Evolutionary conservation across 1,140 invertebrate genomes (phyloP).

Genomic region (Drosophila mojavensis): DNA sequence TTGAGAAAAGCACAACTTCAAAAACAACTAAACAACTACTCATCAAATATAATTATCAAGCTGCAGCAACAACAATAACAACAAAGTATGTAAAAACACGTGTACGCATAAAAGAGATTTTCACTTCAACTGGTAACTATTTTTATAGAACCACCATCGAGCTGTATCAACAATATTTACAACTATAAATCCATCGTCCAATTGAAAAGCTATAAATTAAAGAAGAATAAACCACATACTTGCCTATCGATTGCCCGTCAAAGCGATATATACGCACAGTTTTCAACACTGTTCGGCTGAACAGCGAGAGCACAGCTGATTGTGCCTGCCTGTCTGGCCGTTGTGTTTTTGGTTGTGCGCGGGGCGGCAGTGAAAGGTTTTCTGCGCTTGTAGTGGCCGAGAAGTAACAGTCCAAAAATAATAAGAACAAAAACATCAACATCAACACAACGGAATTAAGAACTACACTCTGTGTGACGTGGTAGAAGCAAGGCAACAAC

Average conservation of each 20-base stretch:
- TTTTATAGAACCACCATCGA: slow-evolving; percentile 56
- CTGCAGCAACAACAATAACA: slow-evolving; percentile 10
- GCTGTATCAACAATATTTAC: slow-evolving; percentile 20
- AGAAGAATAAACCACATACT: slow-evolving; percentile 6
- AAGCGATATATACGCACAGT: slow-evolving; percentile 46
- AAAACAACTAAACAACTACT: slow-evolving; percentile 12
- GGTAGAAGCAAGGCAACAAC: slow-evolving; percentile 46
- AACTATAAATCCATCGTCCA: slow-evolving; percentile 34
- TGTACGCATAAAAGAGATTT: slow-evolving; percentile 41
- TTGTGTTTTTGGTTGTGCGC: slow-evolving; percentile 40
- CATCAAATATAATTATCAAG: slow-evolving; percentile 12
- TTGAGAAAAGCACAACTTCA: slow-evolving; percentile 43
- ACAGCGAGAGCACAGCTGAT: slow-evolving; percentile 64
- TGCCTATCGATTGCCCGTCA: slow-evolving; percentile 60
- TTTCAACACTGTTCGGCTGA: slow-evolving; percentile 63
- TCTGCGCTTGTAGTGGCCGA: slow-evolving; percentile 20
- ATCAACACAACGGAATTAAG: slow-evolving; percentile 13
- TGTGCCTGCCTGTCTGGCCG: slow-evolving; percentile 42
- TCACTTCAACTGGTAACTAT: slow-evolving; percentile 56
- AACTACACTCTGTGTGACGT: slow-evolving; percentile 59
- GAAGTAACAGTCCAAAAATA: slow-evolving; percentile 38
- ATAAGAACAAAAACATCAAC: slow-evolving; percentile 22
- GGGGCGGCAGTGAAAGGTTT: slow-evolving; percentile 48
- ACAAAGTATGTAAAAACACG: slow-evolving; percentile 56
- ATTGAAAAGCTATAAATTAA: slow-evolving; percentile 26